Evolutionary conservation across 2,797 vertebrate species (phyloP), one percentile per base, ranked within the genome.

Genomic region (Ceyx erithaca): DNA sequence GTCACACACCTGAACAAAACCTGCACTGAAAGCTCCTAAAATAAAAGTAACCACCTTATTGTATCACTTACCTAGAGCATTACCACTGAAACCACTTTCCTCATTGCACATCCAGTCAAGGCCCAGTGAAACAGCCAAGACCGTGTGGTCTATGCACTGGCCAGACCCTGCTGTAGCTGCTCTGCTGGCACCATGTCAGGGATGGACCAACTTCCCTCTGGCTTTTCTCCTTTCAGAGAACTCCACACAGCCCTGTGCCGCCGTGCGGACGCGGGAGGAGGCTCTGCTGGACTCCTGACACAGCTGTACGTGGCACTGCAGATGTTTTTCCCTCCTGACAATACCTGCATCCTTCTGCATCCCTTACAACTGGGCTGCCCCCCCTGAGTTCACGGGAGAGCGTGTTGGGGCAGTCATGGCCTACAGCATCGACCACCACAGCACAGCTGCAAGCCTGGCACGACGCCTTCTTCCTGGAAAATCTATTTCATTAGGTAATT

Each of bases 241-340:
- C 41, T 1, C 14, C 31, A 19, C 0, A 1, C 41, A 43, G 31
- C 18, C 30, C 43, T 46, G 4, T 8, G 5, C 41, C 33, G 5
- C 55, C 2, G 41, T 0, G 8, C 2, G 12, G 6, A 21, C 10
- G 57, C 73, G 25, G 48, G 45, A 30, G 13, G 40, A 37, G 16
- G 46, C 35, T 30, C 45, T 20, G 4, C 10, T 19, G 30, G 40
- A 30, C 51, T 9, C 18, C 3, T 63, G 6, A 7, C 35, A 19
- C 57, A 33, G 54, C 22, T 13, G 41, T 1, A 33, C 3, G 10
- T 4, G 6, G 5, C 43, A 17, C 57, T 18, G 41, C 1, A 2
- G 46, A 16, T 43, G 25, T 5, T 33, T 28, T 35, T 35, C 55
- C 40, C 77, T 85, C n/a, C 80, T 15, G 35, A 25, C 66, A 20